Evolutionary conservation across 2,797 vertebrate genomes (phyloP), one percentile per base, ranked within the genome.

Genomic region (Coracias cyanogaster): DNA sequence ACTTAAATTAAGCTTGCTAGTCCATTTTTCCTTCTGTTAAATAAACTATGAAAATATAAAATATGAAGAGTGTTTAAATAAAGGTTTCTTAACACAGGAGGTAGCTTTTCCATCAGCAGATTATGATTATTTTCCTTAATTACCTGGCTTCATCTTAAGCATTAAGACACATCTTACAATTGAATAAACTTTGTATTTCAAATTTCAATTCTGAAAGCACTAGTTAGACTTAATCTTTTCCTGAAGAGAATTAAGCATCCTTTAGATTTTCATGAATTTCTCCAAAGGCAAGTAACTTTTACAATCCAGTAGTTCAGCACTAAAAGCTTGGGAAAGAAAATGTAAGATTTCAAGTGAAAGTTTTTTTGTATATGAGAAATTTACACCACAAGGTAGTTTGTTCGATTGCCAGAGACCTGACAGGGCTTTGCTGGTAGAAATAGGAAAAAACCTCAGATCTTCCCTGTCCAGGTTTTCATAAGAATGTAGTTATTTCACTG

Each of bases 101-200:
- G 20, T 90, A 55, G 89, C 17, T 92, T 71, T 92, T 95, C 83
- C 60, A 82, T 65, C 82, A 70, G 57, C 28, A 93, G 48, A 95
- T 94, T 71, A 93, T 73, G 20, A 76, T 82, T 26, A 72, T 87
- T 96, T 96, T 96, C 82, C 64, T 85, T 83, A 86, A 85, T 88
- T 85, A 92, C 71, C 25, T 10, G 37, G 51, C 41, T 67, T 87
- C 41, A 41, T 9, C 35, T 93, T 91, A 78, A 82, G 39, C 57
- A 41, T 89, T 92, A 82, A 89, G 62, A 65, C 71, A 79, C 54
- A 33, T 67, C 24, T 81, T 82, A 26, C 5, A 74, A 28, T 45
- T 92, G 41, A 90, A 73, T 43, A 58, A 78, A 60, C 31, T 35
- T 77, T 52, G 24, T 74, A 82, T 94, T 93, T 94, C 58, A 70